These are phyloP conservation scores for Propsilocerus akamusi DNA, from an alignment of 1,140 invertebrate species.

Conservation along the genomic window DNA sequence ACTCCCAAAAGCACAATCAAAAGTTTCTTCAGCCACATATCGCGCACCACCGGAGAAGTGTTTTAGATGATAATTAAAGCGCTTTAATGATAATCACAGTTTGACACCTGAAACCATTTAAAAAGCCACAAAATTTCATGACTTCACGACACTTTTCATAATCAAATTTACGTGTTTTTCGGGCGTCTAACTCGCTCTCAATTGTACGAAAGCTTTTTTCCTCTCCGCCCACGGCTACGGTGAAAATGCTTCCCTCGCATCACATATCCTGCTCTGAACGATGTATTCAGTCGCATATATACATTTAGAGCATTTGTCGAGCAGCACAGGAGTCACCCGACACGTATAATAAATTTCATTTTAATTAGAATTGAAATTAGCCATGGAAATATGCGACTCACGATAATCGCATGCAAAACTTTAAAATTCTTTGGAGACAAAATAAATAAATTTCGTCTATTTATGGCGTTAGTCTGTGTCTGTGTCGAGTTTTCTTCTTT, in stretches of 20 bases:
- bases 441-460: background rate
- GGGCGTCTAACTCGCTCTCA: background rate
- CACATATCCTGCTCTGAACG: too few species aligned
- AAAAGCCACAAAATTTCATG: conserved; percentile 1
- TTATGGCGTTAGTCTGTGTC: background rate
- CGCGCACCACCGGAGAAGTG: background rate
- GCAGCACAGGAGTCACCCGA: background rate
- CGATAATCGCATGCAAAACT: background rate
- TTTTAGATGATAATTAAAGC: background rate
- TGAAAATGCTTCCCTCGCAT: background rate
- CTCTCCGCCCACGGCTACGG: background rate
- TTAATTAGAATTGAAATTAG: conserved; percentile 4
- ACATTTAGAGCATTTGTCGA: background rate
- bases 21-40: background rate
- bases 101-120: background rate
- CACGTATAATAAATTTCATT: conserved; percentile 4
- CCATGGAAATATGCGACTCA: background rate
- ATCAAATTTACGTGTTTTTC: conserved; percentile 2
- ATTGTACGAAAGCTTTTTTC: background rate
- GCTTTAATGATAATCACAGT: background rate
- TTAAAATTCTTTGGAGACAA: background rate
- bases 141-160: background rate
- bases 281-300: too few species aligned
- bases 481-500: background rate
- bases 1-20: background rate